Evolutionary conservation across 2,888 invertebrate species (phyloP).

Genomic region (Philereme transversata): DNA sequence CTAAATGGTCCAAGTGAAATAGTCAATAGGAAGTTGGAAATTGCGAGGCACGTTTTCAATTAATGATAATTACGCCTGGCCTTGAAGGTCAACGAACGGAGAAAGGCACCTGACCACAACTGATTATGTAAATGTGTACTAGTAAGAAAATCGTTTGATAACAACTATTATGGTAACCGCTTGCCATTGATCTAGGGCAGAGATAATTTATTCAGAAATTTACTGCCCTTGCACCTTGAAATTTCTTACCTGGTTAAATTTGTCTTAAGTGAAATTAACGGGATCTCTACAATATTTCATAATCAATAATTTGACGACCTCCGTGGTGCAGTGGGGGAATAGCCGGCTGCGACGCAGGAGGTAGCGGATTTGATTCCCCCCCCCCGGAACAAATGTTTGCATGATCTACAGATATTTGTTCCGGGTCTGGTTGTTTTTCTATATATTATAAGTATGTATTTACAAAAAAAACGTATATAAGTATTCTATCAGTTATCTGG

Average conservation of each 20-base stretch:
- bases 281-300: too few species aligned
- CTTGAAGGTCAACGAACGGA: slow-evolving; percentile 68
- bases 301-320: too few species aligned
- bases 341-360: too few species aligned
- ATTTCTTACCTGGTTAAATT: neutral
- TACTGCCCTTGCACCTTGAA: slow-evolving; percentile 6
- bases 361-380: too few species aligned
- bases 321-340: too few species aligned
- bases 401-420: too few species aligned
- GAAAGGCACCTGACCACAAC: slow-evolving; percentile 52
- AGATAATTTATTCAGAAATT: slow-evolving; percentile 2
- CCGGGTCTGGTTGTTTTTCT: too few species aligned
- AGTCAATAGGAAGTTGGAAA: slow-evolving; percentile 21
- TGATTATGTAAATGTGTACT: slow-evolving; percentile 61
- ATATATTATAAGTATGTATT: too few species aligned
- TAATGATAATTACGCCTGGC: slow-evolving; percentile 50
- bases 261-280: too few species aligned
- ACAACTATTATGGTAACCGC: slow-evolving; percentile 40
- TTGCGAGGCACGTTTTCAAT: slow-evolving; percentile 43
- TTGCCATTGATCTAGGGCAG: slow-evolving; percentile 33
- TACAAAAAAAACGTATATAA: too few species aligned
- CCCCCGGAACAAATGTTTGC: too few species aligned
- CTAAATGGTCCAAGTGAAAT: slow-evolving; percentile 5
- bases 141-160: slow-evolving; percentile 50
- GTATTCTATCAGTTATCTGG: too few species aligned